Percentiles rank a stretch among this genome's conserved stretches.
phyloP scores from a whole-genome alignment of 1,140 invertebrate species.

The Anagrus nilaparvatae region DNA sequence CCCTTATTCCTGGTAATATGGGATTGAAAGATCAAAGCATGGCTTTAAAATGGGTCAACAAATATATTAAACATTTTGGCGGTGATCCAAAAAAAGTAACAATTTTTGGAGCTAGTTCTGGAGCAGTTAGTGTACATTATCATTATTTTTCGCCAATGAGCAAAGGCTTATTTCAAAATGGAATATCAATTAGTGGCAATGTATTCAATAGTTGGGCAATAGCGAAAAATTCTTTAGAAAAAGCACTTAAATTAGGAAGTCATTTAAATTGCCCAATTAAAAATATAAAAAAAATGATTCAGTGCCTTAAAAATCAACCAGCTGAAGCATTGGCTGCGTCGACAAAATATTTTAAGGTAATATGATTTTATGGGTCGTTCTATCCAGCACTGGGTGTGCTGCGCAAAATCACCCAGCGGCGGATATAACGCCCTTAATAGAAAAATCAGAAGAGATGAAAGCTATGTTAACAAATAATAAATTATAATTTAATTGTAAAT shows the following conservation, averaged over 20 bases:
- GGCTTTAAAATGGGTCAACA: slow-evolving; percentile 41
- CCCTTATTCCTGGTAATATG: slow-evolving; percentile 44
- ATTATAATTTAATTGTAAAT: slow-evolving; percentile 1
- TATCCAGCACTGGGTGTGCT: too few species aligned
- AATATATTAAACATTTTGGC: slow-evolving; percentile 46
- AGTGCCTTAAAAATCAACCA: neutral
- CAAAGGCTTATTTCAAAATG: slow-evolving; percentile 54
- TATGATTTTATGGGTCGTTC: neutral
- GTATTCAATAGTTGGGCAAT: slow-evolving; percentile 56
- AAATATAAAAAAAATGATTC: neutral
- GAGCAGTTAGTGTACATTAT: slow-evolving; percentile 52
- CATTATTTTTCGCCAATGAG: slow-evolving; percentile 62
- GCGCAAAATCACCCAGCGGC: too few species aligned
- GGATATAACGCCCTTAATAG: too few species aligned
- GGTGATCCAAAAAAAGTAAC: slow-evolving; percentile 42
- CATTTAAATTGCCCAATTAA: slow-evolving; percentile 50
- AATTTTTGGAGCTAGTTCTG: slow-evolving; percentile 32
- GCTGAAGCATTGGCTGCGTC: neutral
- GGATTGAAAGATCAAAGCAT: slow-evolving; percentile 46
- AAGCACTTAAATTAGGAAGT: slow-evolving; percentile 49
- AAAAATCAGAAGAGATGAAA: too few species aligned
- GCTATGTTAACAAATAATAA: slow-evolving; percentile 10
- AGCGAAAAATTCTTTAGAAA: slow-evolving; percentile 48
- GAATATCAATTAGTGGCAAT: slow-evolving; percentile 63
- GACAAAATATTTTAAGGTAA: neutral